Conservation (phyloP, 2,113 vertebrate species). For the Cynopterus brachyotis region DNA sequence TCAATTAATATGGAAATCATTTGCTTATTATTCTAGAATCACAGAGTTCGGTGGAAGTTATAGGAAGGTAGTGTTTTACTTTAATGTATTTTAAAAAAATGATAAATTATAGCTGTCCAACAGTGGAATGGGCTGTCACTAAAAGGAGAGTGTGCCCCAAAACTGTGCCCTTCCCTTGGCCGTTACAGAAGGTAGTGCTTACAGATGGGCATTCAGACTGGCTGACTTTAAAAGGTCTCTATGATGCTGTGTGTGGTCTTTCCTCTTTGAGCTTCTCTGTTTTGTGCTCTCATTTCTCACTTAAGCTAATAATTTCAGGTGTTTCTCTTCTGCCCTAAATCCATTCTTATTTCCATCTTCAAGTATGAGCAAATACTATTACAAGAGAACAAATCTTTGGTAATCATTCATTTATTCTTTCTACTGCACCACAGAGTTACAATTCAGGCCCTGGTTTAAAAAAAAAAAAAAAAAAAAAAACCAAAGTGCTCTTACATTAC, state of each 20-base stretch:
- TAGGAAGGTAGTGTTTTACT: not conserved
- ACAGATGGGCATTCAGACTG: not conserved
- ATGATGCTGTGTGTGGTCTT: not conserved
- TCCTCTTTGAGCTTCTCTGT: not conserved
- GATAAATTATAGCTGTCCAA: not conserved
- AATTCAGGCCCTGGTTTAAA: not conserved
- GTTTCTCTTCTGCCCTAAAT: not conserved
- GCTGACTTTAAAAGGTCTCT: not conserved
- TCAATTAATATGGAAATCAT: not conserved
- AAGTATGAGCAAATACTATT: not conserved
- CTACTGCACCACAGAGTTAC: not conserved
- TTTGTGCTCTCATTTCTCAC: not conserved
- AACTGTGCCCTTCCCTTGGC: accelerated
- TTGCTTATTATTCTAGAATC: not conserved
- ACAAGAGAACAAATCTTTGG: not conserved
- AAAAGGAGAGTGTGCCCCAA: not conserved
- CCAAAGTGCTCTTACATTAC: not conserved
- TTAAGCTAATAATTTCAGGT: not conserved
- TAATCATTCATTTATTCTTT: not conserved
- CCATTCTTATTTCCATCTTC: not conserved
- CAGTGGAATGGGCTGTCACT: not conserved
- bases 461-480: too few species aligned
- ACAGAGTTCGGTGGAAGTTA: not conserved
- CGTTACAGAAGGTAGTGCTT: not conserved
- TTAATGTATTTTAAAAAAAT: not conserved